phyloP scores from a whole-genome alignment of 92 coral and sea anemone genomes.

The Phymanthus crucifer region DNA sequence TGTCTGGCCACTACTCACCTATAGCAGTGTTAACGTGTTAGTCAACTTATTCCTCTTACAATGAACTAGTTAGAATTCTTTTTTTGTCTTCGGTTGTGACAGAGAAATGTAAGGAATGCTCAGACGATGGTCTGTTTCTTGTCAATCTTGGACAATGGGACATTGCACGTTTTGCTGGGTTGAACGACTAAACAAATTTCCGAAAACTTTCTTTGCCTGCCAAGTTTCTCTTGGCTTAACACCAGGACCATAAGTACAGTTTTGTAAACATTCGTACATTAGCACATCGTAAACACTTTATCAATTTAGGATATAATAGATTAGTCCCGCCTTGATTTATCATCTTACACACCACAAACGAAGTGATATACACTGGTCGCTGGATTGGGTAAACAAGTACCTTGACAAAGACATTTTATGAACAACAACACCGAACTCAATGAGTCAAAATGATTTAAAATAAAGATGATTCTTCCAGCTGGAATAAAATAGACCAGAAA shows the following conservation, averaged over 20 bases:
- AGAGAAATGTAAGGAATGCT: slow-evolving; percentile 21
- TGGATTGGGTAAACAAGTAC: background rate
- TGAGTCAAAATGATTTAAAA: no score
- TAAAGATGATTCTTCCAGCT: background rate
- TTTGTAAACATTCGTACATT: slow-evolving; percentile 8
- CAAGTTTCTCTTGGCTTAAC: slow-evolving; percentile 1
- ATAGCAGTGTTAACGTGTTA: background rate
- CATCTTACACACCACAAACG: background rate
- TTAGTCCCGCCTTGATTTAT: slow-evolving; percentile 5
- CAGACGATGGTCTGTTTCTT: background rate
- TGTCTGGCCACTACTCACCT: background rate
- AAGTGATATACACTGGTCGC: background rate
- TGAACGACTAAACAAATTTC: background rate
- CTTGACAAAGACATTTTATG: background rate
- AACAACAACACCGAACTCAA: no score
- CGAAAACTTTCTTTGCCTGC: slow-evolving; percentile 10
- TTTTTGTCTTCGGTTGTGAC: slow-evolving; percentile 7
- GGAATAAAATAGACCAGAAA: background rate
- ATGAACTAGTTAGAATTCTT: background rate
- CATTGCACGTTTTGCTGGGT: background rate
- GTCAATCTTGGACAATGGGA: background rate
- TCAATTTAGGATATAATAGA: background rate
- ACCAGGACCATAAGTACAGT: background rate
- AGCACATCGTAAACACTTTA: slow-evolving; percentile 9
- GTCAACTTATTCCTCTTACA: background rate